phyloP scores from a whole-genome alignment of 1,140 invertebrate genomes.

The Homalodisca vitripennis region DNA sequence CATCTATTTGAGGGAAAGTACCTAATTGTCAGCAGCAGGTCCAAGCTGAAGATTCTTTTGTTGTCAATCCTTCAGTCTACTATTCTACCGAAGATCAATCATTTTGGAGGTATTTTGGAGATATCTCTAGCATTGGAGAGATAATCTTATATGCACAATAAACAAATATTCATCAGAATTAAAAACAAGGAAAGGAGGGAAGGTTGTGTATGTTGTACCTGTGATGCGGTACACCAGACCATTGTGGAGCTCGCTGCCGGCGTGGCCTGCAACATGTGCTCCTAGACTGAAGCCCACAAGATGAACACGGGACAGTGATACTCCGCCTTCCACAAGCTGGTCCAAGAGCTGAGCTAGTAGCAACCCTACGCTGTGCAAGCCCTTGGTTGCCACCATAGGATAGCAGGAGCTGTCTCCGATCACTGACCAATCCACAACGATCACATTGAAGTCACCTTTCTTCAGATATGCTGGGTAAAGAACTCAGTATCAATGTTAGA shows the following conservation, averaged over 20 bases:
- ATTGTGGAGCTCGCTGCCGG: conserved; percentile 53
- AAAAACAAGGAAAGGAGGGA: too few relatives aligned
- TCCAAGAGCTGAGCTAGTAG: conserved; percentile 18
- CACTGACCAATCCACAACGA: conserved; percentile 19
- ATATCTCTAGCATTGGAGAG: too few relatives aligned
- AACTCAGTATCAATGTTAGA: too few relatives aligned
- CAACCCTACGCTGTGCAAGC: neutral
- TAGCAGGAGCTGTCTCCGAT: conserved; percentile 16
- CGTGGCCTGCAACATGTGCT: conserved; percentile 84
- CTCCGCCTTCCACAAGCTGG: conserved; percentile 23
- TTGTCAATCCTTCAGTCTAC: too few relatives aligned
- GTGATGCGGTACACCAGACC: conserved; percentile 6
- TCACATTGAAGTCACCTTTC: conserved; percentile 1
- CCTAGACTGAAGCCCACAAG: conserved; percentile 65
- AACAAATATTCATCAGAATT: too few relatives aligned
- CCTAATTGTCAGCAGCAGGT: too few relatives aligned
- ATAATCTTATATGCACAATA: too few relatives aligned
- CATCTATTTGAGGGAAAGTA: too few relatives aligned
- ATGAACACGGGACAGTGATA: conserved; percentile 23
- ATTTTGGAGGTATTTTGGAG: too few relatives aligned
- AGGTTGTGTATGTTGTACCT: neutral
- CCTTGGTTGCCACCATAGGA: neutral
- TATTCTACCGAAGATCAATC: too few relatives aligned
- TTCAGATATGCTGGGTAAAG: conserved; percentile 23
- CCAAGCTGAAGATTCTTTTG: too few relatives aligned